A percentile compares a stretch with the other conserved stretches of the same genome.
Conservation (phyloP, 2,797 vertebrate species). For the Antennarius maculatus region DNA sequence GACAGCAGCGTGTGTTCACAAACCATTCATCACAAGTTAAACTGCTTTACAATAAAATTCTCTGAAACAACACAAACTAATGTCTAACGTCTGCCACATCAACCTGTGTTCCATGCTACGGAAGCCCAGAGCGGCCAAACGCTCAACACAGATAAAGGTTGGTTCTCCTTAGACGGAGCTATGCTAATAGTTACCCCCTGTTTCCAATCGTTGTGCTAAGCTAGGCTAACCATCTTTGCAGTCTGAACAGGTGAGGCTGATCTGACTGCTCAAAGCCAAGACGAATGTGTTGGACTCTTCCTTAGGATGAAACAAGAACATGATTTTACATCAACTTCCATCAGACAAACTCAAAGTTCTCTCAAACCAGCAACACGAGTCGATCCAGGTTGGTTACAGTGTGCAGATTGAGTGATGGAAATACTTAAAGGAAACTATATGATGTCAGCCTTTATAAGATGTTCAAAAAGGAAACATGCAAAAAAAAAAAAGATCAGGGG, state of each 20-base stretch:
- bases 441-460: constrained; percentile 19
- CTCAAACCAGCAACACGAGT: too few relatives aligned
- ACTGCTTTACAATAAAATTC: constrained; percentile 61
- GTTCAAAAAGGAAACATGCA: constrained; percentile 64
- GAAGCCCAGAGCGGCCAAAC: constrained; percentile 37
- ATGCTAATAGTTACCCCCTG: constrained; percentile 18
- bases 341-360: too few relatives aligned
- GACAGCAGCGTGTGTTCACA: constrained; percentile 34
- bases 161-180: constrained; percentile 5
- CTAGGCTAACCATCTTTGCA: constrained; percentile 22
- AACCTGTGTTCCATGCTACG: constrained; percentile 21
- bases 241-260: not conserved
- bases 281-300: constrained; percentile 12
- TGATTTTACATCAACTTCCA: not conserved
- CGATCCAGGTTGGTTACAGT: too few relatives aligned
- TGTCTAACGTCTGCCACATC: constrained; percentile 22
- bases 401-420: not conserved
- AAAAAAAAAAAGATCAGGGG: constrained; percentile 46
- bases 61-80: constrained; percentile 64
- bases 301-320: constrained; percentile 13
- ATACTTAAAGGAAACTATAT: constrained; percentile 38
- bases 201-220: constrained; percentile 43
- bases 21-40: constrained; percentile 55
- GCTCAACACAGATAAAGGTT: constrained; percentile 3
- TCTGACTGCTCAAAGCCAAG: not conserved